Evolutionary conservation across 2,888 invertebrate genomes (phyloP).

Genomic region (Cerceris rybyensis): DNA sequence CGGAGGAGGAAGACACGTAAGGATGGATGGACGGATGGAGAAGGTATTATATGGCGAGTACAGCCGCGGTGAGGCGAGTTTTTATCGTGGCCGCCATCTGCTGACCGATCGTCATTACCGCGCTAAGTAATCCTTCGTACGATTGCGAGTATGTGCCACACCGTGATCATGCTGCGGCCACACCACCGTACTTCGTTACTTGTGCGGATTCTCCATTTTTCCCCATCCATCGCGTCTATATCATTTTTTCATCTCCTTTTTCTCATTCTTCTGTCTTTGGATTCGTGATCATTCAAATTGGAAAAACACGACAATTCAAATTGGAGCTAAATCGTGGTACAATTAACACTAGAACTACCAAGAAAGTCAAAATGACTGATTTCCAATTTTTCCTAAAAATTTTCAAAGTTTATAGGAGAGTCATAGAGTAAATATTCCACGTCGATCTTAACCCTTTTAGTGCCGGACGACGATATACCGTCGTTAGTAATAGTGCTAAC

Average conservation of each 20-base stretch:
- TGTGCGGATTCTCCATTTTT: constrained; percentile 52
- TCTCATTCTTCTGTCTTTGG: not conserved
- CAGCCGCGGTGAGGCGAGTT: constrained; percentile 74
- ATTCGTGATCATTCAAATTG: not conserved
- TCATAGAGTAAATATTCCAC: no score
- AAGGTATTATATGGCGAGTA: constrained; percentile 75
- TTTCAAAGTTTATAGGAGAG: no score
- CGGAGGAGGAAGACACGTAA: constrained; percentile 51
- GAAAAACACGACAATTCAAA: not conserved
- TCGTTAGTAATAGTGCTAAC: no score
- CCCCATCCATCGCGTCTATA: constrained; percentile 39
- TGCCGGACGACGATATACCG: no score
- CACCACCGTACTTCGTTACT: constrained; percentile 60
- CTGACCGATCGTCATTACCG: constrained; percentile 80
- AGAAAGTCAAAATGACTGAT: no score
- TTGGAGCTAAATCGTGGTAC: not conserved
- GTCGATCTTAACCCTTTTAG: no score
- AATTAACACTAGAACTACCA: not conserved
- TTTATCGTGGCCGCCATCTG: constrained; percentile 80
- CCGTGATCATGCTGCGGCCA: constrained; percentile 41
- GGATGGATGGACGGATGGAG: constrained; percentile 64
- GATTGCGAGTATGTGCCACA: constrained; percentile 52
- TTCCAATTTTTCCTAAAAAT: no score
- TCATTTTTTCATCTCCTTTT: constrained; percentile 5
- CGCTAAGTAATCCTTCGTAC: constrained; percentile 76